Conservation (phyloP, 2,113 vertebrate genomes). For the Emydocephalus ijimae region DNA sequence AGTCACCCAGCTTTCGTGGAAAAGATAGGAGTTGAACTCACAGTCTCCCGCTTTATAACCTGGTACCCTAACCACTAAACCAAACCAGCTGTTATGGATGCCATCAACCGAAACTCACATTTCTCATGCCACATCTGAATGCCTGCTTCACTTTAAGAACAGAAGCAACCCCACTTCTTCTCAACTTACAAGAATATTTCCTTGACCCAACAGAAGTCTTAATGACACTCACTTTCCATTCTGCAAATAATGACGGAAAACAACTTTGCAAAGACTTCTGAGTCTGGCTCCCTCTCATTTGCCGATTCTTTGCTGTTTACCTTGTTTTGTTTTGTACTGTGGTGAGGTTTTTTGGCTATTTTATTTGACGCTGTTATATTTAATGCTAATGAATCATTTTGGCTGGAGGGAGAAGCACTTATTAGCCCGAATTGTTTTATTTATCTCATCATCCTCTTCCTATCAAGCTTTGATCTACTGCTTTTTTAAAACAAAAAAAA, state of each 20-base stretch:
- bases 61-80: too few species aligned
- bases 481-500: conserved; percentile 38
- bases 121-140: neutral
- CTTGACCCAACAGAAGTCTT: conserved; percentile 59
- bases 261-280: conserved; percentile 78
- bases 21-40: too few species aligned
- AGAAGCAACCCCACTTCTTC: neutral
- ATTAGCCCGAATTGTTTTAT: conserved; percentile 78
- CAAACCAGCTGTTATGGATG: too few species aligned
- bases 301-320: conserved; percentile 59
- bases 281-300: conserved; percentile 71
- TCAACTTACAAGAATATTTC: conserved; percentile 16
- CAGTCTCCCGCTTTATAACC: too few species aligned
- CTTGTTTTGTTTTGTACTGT: neutral
- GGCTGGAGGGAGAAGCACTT: conserved; percentile 69
- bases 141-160: neutral
- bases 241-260: conserved; percentile 67
- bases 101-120: too few species aligned
- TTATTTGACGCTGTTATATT: neutral
- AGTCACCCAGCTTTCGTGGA: too few species aligned
- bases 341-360: neutral
- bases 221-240: conserved; percentile 58
- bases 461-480: conserved; percentile 76
- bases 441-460: conserved; percentile 73
- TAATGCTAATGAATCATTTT: neutral